A percentile compares a stretch with the other conserved stretches of the same genome.
Conservation (phyloP, 1,140 invertebrate species). For the Drosophila lacertosa region DNA sequence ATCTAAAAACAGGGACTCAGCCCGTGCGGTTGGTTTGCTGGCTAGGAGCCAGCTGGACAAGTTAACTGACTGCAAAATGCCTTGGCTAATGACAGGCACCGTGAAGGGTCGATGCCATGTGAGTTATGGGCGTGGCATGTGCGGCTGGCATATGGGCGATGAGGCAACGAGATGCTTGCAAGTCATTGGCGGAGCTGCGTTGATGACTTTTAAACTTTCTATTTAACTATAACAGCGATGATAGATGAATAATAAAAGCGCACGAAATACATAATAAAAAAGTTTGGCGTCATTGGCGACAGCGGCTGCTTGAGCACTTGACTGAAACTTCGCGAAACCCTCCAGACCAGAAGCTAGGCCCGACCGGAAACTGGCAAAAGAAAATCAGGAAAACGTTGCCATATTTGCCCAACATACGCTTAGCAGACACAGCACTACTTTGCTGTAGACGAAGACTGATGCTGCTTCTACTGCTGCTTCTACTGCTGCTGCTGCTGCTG, state of each 20-base stretch:
- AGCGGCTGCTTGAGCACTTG: slow-evolving; percentile 37
- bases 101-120: slow-evolving; percentile 1
- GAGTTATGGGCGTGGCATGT: slow-evolving; percentile 42
- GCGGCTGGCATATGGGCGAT: slow-evolving; percentile 22
- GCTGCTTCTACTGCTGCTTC: too few relatives aligned
- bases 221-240: slow-evolving; percentile 82
- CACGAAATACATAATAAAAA: slow-evolving; percentile 80
- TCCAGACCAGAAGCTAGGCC: not conserved
- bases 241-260: slow-evolving; percentile 80
- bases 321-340: slow-evolving; percentile 38
- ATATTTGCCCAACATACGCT: slow-evolving; percentile 58
- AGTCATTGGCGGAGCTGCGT: slow-evolving; percentile 64
- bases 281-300: slow-evolving; percentile 72
- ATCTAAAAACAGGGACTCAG: slow-evolving; percentile 49
- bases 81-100: slow-evolving; percentile 20
- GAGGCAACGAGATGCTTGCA: slow-evolving; percentile 29
- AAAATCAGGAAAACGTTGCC: slow-evolving; percentile 55
- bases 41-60: slow-evolving; percentile 31
- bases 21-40: slow-evolving; percentile 38
- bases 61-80: slow-evolving; percentile 44
- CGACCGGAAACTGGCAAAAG: slow-evolving; percentile 26
- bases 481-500: too few relatives aligned
- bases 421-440: slow-evolving; percentile 3
- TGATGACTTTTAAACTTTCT: slow-evolving; percentile 83
- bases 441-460: slow-evolving; percentile 75